Percentiles rank a stretch among this genome's conserved stretches.
These are phyloP conservation scores for Calidris pygmaea DNA, from an alignment of 2,113 vertebrate genomes.

Conservation along the genomic window DNA sequence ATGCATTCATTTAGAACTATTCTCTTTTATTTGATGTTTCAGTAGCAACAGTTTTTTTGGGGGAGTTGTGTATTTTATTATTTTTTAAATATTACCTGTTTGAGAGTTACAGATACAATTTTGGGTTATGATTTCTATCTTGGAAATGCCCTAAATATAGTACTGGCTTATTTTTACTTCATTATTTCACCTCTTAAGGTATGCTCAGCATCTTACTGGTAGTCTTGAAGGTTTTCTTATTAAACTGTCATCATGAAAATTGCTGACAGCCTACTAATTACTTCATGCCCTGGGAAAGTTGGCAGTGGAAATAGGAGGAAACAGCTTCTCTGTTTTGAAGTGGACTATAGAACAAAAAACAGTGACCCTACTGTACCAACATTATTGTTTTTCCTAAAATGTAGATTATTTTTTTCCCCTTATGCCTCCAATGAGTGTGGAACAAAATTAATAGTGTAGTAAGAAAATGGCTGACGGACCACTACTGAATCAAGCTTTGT, in stretches of 20 bases:
- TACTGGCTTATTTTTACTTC: not conserved
- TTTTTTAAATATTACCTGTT: not conserved
- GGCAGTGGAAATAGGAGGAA: not conserved
- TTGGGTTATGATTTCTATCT: not conserved
- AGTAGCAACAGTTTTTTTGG: not conserved
- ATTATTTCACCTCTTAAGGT: not conserved
- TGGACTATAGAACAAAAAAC: not conserved
- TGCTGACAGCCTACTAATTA: not conserved
- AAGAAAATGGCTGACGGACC: not conserved
- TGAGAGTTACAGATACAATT: not conserved
- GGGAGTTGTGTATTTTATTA: accelerated
- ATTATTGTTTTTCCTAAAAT: not conserved
- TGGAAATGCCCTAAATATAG: not conserved
- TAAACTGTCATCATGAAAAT: not conserved
- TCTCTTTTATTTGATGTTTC: not conserved
- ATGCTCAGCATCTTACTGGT: not conserved
- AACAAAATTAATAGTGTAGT: not conserved
- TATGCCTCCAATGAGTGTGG: not conserved
- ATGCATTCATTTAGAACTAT: not conserved
- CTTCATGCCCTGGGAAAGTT: not conserved
- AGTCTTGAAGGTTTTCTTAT: not conserved
- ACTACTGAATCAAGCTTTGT: not conserved
- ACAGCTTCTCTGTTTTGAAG: not conserved
- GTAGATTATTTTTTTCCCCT: not conserved
- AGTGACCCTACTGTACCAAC: not conserved